Conservation (phyloP, 2,888 invertebrate species). For the Caenorhabditis zanzibari region DNA sequence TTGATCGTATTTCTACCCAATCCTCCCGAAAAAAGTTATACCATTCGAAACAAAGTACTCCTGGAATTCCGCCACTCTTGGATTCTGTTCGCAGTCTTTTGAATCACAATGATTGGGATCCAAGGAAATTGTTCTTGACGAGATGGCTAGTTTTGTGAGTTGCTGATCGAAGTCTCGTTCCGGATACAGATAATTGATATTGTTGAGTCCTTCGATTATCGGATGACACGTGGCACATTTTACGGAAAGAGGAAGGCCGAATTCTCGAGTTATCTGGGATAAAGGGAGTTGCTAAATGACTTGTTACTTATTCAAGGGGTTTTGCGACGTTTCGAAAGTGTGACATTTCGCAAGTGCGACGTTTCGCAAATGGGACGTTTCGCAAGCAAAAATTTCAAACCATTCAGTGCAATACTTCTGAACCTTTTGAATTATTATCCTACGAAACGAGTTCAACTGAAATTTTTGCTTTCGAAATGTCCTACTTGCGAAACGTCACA, state of each 20-base stretch:
- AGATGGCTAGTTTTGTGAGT: constrained; percentile 26
- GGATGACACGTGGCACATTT: constrained; percentile 62
- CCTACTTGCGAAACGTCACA: no score
- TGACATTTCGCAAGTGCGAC: no score
- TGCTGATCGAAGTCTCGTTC: constrained; percentile 43
- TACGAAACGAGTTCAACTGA: no score
- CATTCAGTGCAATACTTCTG: no score
- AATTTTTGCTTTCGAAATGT: no score
- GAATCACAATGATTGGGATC: constrained; percentile 4
- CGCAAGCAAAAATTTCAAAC: no score
- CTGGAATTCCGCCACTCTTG: constrained; percentile 32
- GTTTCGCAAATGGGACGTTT: no score
- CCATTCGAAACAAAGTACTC: constrained; percentile 21
- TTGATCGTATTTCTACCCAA: no score
- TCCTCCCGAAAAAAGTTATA: neutral
- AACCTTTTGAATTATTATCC: no score
- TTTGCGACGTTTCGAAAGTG: no score
- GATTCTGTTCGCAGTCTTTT: constrained; percentile 41
- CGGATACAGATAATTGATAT: constrained; percentile 45
- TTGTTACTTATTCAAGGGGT: no score
- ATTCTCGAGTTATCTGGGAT: constrained; percentile 25
- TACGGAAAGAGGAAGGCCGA: constrained; percentile 38
- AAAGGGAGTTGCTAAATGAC: neutral
- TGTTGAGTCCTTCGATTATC: constrained; percentile 50
- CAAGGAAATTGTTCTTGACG: neutral